phyloP scores from a whole-genome alignment of 1,140 invertebrate genomes.

The Bilobella aurantiaca region DNA sequence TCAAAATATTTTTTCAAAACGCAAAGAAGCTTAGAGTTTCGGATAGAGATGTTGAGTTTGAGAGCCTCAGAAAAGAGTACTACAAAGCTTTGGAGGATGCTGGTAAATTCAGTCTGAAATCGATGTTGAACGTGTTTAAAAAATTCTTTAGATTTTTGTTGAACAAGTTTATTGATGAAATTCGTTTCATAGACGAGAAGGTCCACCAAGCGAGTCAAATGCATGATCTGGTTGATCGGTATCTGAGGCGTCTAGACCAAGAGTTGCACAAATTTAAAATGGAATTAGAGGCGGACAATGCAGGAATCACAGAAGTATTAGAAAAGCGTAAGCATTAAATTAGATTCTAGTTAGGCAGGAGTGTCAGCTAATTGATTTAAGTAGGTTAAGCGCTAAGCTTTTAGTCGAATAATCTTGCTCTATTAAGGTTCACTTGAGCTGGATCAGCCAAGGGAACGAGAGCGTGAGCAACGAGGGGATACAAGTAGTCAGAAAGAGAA shows the following conservation, averaged over 20 bases:
- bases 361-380: too few relatives aligned
- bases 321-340: constrained; percentile 62
- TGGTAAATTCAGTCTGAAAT: constrained; percentile 45
- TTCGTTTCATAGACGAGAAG: constrained; percentile 53
- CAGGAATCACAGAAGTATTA: constrained; percentile 90
- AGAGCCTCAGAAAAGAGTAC: constrained; percentile 77
- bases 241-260: constrained; percentile 80
- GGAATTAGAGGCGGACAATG: constrained; percentile 95
- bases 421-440: constrained; percentile 58
- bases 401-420: neutral
- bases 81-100: constrained; percentile 86
- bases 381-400: neutral
- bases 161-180: neutral
- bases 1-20: constrained; percentile 82
- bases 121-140: neutral
- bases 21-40: constrained; percentile 68
- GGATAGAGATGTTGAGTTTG: constrained; percentile 72
- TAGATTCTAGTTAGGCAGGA: too few relatives aligned
- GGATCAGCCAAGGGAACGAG: constrained; percentile 47
- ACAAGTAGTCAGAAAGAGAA: constrained; percentile 50
- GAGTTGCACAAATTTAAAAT: constrained; percentile 96
- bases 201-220: constrained; percentile 82
- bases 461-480: constrained; percentile 18
- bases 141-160: too few relatives aligned
- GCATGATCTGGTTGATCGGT: constrained; percentile 86